Evolutionary conservation across 2,888 invertebrate species (phyloP).

Genomic region (Helobdella robusta): DNA sequence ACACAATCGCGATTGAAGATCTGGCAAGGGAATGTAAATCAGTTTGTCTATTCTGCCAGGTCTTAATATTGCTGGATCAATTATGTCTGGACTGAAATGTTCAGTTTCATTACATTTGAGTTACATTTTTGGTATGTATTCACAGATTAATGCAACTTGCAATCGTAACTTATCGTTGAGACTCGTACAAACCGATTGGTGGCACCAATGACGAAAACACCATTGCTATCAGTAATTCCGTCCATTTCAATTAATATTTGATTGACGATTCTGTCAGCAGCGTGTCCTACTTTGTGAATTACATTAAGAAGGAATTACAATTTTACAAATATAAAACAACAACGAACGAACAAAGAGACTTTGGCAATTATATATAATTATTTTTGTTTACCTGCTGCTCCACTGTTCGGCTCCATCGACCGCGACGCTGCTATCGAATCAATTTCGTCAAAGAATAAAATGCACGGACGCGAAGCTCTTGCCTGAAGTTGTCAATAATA

Average conservation of each 20-base stretch:
- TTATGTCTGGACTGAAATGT: conserved; percentile 21
- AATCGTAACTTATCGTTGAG: neutral
- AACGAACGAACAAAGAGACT: no score
- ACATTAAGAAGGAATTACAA: neutral
- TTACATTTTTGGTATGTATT: no score
- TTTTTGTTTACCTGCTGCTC: conserved; percentile 6
- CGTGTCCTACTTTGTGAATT: conserved; percentile 41
- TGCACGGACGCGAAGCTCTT: conserved; percentile 19
- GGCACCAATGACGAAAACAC: conserved; percentile 88
- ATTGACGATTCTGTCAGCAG: conserved; percentile 71
- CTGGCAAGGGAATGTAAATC: conserved; percentile 20
- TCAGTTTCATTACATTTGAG: no score
- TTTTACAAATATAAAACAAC: neutral
- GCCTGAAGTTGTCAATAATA: neutral
- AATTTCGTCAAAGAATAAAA: conserved; percentile 21
- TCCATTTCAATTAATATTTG: conserved; percentile 98
- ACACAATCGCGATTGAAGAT: conserved; percentile 2
- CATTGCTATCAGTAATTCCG: conserved; percentile 78
- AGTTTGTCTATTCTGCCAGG: conserved; percentile 21
- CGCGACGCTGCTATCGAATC: conserved; percentile 14
- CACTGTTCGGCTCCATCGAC: neutral
- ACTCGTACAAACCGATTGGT: conserved; percentile 58
- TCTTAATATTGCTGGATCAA: conserved; percentile 22
- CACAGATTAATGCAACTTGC: no score
- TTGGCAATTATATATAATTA: no score